Conservation (phyloP, 2,113 vertebrate genomes). For the Ciconia stormi region DNA sequence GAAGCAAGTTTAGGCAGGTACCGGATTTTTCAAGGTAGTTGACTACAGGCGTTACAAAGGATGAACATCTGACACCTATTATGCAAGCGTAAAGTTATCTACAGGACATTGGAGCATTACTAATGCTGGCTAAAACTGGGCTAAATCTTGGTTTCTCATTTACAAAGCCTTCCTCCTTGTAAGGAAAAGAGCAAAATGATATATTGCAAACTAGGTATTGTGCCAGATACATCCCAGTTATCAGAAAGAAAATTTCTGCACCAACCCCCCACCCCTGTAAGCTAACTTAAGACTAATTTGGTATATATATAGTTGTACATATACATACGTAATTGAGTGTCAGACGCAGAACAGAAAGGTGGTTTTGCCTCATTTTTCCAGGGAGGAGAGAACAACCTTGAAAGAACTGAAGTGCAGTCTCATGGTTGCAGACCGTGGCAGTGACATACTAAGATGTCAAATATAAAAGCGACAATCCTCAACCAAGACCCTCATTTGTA, state of each 20-base stretch:
- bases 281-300: too few relatives aligned
- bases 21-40: background rate
- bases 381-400: too few relatives aligned
- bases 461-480: background rate
- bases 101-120: background rate
- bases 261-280: too few relatives aligned
- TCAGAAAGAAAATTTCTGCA: background rate
- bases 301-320: too few relatives aligned
- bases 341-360: background rate
- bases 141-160: background rate
- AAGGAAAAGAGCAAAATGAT: background rate
- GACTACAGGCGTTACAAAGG: too few relatives aligned
- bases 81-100: rapidly evolving
- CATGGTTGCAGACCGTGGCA: background rate
- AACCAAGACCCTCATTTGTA: background rate
- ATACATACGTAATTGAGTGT: background rate
- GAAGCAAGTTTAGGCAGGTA: background rate
- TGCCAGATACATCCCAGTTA: background rate
- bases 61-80: background rate
- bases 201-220: background rate
- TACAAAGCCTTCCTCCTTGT: background rate
- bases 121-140: background rate
- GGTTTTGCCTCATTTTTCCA: background rate
- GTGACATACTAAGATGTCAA: rapidly evolving
- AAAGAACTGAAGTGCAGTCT: too few relatives aligned